These are phyloP conservation scores for Augochlorella aurata DNA, from an alignment of 2,888 invertebrate species.

Conservation along the genomic window DNA sequence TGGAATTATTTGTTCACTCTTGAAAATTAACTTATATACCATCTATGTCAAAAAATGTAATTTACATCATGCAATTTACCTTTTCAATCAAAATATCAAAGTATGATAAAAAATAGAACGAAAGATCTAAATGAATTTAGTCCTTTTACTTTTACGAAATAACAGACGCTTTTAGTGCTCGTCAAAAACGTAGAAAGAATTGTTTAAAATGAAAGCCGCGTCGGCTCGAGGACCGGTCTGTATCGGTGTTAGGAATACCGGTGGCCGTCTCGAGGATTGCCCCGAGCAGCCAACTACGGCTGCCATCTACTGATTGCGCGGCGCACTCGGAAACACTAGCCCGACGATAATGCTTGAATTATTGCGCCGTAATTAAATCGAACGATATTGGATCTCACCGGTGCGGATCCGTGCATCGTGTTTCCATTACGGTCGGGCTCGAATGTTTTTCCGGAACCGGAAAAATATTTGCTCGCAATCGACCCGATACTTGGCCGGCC, in stretches of 20 bases:
- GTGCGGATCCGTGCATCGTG: not conserved
- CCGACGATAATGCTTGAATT: slow-evolving; percentile 46
- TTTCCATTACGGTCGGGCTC: not conserved
- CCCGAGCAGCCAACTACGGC: slow-evolving; percentile 24
- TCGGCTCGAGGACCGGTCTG: no score
- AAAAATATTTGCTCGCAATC: slow-evolving; percentile 1
- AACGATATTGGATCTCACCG: slow-evolving; percentile 7
- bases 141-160: no score
- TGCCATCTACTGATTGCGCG: slow-evolving; percentile 59
- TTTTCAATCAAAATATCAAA: no score
- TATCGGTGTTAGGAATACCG: not conserved
- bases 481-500: not conserved
- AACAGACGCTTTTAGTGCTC: no score
- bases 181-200: no score
- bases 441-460: not conserved
- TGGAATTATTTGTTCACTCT: no score
- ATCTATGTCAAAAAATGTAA: no score
- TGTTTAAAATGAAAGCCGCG: no score
- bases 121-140: no score
- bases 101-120: no score
- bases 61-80: no score
- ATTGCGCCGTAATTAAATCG: slow-evolving; percentile 39
- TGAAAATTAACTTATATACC: no score
- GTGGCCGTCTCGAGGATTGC: not conserved
- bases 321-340: slow-evolving; percentile 33